Base-by-base conservation (phyloP, 2,113 vertebrate species). In the Pleuronectes platessa region DNA sequence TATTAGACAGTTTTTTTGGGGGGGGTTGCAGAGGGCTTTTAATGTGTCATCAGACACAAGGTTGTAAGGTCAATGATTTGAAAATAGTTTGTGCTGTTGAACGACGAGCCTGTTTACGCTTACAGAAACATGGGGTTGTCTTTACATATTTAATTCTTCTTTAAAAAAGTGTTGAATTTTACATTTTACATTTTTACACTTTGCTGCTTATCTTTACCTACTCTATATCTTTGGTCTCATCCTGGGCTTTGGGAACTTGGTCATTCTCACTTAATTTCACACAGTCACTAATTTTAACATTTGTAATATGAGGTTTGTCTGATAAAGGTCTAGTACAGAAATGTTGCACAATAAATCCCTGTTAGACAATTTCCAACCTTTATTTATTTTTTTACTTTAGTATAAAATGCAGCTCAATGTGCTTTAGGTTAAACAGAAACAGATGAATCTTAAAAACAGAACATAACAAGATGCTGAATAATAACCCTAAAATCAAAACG, bases 21-120 rank as follows among this genome's bases (percentile, higher is more conserved):
- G 60, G 66, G 72, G 60, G 66, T 77, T 72, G 42, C 45, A 58
- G 47, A 61, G 13, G 13, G 17, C 37, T 80, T 37, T 76, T 47
- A 54, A 42, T 82, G 49, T 45, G 23, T 51, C 15, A 18, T n/a
- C 13, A 54, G 13, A 53, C 15, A 55, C 59, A n/a, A 49, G 21
- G 31, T 21, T 35, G 64, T 26, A 18, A 73, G 26, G 68, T 72
- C 27, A 24, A 26, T 45, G 14, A 31, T 58, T 37, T 76, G 20
- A 61, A 42, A 61, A 31, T 8, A 8, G 53, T 35, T 15, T 49
- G 62, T 45, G n/a, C 51, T 45, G 23, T 55, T 78, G 40, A 58
- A 58, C 15, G 45, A 14, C 24, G 62, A 78, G 60, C 76, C 53
- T 60, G 42, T 14, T 23, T 24, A 27, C 18, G 63, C 17, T 55